phyloP scores from a whole-genome alignment of 2,113 vertebrate species.

The Oreochromis niloticus region DNA sequence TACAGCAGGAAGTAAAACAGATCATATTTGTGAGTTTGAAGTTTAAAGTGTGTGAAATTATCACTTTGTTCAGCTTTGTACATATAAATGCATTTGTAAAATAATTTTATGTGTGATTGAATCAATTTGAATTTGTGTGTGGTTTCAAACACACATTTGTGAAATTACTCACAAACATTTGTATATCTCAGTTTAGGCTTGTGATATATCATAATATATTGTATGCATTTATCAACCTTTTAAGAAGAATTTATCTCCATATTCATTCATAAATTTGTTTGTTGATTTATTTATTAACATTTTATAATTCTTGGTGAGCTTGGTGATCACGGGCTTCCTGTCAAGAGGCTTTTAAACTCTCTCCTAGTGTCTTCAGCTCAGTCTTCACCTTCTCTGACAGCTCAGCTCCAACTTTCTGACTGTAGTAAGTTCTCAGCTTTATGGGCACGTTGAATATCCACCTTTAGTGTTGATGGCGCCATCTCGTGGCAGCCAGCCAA shows the following conservation, averaged over 20 bases:
- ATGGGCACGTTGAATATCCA: not conserved
- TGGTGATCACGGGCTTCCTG: not conserved
- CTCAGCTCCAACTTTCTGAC: fast-evolving
- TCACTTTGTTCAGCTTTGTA: not conserved
- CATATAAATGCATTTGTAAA: not conserved
- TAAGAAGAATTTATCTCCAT: not conserved
- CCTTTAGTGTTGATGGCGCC: not conserved
- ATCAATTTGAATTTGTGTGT: not conserved
- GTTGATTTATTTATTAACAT: not conserved
- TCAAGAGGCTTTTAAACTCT: not conserved
- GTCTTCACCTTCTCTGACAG: not conserved
- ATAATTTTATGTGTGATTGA: not conserved
- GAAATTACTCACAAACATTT: not conserved
- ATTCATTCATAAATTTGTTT: not conserved
- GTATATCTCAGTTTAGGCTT: not conserved
- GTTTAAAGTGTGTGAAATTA: not conserved
- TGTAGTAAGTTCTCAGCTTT: not conserved
- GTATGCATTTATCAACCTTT: not conserved
- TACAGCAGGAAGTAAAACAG: not conserved
- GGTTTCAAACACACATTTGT: not conserved
- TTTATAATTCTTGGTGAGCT: not conserved
- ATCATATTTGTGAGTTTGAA: not conserved
- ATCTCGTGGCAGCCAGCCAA: not conserved
- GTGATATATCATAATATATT: not conserved
- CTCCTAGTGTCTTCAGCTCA: not conserved